phyloP scores from a whole-genome alignment of 2,888 invertebrate species.

The Amorpha juglandis region DNA sequence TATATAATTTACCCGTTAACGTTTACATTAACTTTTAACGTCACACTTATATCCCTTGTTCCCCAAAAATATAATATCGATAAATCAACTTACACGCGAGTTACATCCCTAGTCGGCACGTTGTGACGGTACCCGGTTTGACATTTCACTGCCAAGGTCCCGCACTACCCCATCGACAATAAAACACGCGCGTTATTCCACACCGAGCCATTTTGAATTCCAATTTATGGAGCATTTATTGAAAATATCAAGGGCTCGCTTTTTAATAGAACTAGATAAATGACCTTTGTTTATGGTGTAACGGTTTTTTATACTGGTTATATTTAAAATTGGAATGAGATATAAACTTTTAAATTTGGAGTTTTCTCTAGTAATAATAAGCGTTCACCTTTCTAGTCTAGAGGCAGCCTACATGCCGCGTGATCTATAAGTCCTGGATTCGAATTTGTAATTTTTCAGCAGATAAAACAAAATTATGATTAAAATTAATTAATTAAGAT shows the following conservation, averaged over 20 bases:
- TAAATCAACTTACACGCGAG: neutral
- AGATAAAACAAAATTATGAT: no score
- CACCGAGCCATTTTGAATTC: neutral
- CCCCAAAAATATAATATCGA: neutral
- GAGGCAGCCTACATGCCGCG: neutral
- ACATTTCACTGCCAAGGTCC: slow-evolving; percentile 69
- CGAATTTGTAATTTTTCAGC: neutral
- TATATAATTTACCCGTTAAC: neutral
- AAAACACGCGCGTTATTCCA: slow-evolving; percentile 16
- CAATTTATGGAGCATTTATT: slow-evolving; percentile 21
- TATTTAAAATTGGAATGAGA: neutral
- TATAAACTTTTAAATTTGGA: neutral
- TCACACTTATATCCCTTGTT: no score
- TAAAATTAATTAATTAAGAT: no score
- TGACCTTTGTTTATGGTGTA: neutral
- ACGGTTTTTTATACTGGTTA: neutral
- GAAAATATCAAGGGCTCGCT: slow-evolving; percentile 16
- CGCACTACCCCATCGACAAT: slow-evolving; percentile 44
- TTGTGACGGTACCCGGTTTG: slow-evolving; percentile 54
- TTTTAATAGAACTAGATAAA: slow-evolving; percentile 6
- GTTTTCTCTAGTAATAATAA: neutral
- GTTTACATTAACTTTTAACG: neutral
- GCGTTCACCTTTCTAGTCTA: neutral
- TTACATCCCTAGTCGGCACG: slow-evolving; percentile 46
- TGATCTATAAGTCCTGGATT: neutral